Evolutionary conservation across 2,888 invertebrate species (phyloP), one percentile per base, ranked within the genome.

Genomic region (Drosophila bunnanda): DNA sequence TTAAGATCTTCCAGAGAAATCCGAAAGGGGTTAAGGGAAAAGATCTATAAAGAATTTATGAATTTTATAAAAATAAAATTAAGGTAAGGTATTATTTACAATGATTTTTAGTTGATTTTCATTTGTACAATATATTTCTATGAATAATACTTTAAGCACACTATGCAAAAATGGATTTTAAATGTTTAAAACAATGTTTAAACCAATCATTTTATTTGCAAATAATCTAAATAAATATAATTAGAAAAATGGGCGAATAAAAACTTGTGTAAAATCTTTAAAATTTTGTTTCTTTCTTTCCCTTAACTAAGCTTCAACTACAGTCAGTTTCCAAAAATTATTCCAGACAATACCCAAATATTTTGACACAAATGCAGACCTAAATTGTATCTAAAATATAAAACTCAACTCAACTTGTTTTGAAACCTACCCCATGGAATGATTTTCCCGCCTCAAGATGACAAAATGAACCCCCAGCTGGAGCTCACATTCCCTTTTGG

Each of bases 351-450:
- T 8, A 8, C 9, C n/a, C 2, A n/a, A 25, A 2, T n/a, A 25
- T 28, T 28, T 32, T 20, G 0, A 34, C 22, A 52, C 34, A 36
- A 52, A 10, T 10, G 22, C 7, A n/a, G 4, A 2, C 12, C 1
- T 5, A 15, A 20, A 20, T 13, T 30, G 4, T 4, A 17, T 7
- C 30, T 7, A 13, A 30, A 30, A 30, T 25, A 1, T 13, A 3
- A 12, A 20, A 10, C 9, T 25, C 32, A 10, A 34, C n/a, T n/a
- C 9, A 12, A 22, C 4, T 41, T 22, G n/a, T 15, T 4, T 20
- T 2, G 5, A 50, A 60, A 61, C 32, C 58, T 52, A 69, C 76
- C 76, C 76, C 76, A 76, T 77, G 76, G 59, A 53, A 55, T 53
- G 70, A 58, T 28, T 44, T 58, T 54, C 32, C 50, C 41, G 46